Conservation (phyloP, 2,797 vertebrate species). For the Hyperoplus immaculatus region DNA sequence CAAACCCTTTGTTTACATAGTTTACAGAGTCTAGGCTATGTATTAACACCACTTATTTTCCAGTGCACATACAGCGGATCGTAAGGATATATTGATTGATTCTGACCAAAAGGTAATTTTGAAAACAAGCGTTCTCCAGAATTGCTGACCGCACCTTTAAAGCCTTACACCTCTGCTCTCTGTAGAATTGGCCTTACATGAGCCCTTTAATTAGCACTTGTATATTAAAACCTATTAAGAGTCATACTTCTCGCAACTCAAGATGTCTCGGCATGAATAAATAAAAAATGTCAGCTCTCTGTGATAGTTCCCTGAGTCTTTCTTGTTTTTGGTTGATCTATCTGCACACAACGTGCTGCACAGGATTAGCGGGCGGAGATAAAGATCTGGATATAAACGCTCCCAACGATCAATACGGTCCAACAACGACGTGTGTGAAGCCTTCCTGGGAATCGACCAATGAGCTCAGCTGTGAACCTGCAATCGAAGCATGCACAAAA, state of each 20-base stretch:
- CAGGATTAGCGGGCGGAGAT: slow-evolving; percentile 31
- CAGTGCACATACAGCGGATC: too few relatives aligned
- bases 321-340: slow-evolving; percentile 31
- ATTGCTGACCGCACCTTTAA: not conserved
- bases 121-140: too few relatives aligned
- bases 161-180: slow-evolving; percentile 24
- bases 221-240: slow-evolving; percentile 5
- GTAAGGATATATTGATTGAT: too few relatives aligned
- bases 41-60: too few relatives aligned
- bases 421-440: slow-evolving; percentile 36
- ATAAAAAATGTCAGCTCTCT: slow-evolving; percentile 25
- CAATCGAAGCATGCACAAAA: slow-evolving; percentile 40
- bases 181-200: slow-evolving; percentile 36
- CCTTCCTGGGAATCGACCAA: slow-evolving; percentile 42
- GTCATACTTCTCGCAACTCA: not conserved
- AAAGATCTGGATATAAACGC: slow-evolving; percentile 55
- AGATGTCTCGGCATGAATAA: slow-evolving; percentile 36
- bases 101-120: too few relatives aligned
- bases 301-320: slow-evolving; percentile 1
- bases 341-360: slow-evolving; percentile 26
- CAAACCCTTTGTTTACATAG: too few relatives aligned
- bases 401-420: slow-evolving; percentile 47
- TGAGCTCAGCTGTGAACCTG: slow-evolving; percentile 39
- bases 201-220: slow-evolving; percentile 30
- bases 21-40: too few relatives aligned